A percentile compares a stretch with the other conserved stretches of the same genome.
Evolutionary conservation across 2,888 invertebrate genomes (phyloP).

Genomic region (Ichneumoninae sp.): DNA sequence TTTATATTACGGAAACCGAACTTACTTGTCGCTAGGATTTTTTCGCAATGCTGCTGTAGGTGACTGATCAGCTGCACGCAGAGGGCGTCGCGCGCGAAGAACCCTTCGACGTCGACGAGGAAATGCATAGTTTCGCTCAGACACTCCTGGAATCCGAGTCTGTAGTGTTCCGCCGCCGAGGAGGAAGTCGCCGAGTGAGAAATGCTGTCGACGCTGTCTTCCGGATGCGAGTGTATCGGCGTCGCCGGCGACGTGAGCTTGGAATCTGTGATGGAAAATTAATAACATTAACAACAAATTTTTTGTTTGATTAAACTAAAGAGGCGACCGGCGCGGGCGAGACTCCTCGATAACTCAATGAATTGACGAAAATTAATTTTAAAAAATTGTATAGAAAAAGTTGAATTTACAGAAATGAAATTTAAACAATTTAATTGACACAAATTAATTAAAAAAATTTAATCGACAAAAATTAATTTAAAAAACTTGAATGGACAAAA

Average conservation of each 20-base stretch:
- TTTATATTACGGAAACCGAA: background rate
- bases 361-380: no score
- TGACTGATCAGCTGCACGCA: constrained; percentile 93
- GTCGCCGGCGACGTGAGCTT: constrained; percentile 75
- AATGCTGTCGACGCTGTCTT: constrained; percentile 82
- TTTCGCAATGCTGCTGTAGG: constrained; percentile 93
- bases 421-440: background rate
- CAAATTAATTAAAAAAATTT: background rate
- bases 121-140: constrained; percentile 95
- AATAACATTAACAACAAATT: constrained; percentile 3
- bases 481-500: background rate
- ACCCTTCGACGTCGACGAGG: constrained; percentile 93
- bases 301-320: background rate
- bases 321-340: no score
- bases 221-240: constrained; percentile 80
- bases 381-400: background rate
- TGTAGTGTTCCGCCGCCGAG: constrained; percentile 86
- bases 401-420: background rate
- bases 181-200: constrained; percentile 77
- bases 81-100: constrained; percentile 91
- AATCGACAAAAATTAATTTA: background rate
- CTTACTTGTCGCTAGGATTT: constrained; percentile 85
- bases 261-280: constrained; percentile 73
- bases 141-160: constrained; percentile 96
- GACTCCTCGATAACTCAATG: no score